These are phyloP conservation scores for Drosophila elegans DNA, from an alignment of 1,140 invertebrate species.

Conservation along the genomic window DNA sequence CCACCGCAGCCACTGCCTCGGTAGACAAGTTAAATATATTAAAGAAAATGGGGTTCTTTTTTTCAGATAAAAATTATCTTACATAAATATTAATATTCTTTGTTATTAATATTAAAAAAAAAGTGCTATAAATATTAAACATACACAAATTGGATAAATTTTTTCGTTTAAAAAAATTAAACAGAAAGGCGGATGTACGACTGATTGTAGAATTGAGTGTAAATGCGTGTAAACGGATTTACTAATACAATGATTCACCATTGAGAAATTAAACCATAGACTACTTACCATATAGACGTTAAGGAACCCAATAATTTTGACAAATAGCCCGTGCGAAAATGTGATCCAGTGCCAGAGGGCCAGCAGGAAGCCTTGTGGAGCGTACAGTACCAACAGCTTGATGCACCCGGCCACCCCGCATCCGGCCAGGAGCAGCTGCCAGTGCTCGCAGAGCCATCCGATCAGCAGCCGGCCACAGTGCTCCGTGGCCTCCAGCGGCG, in stretches of 20 bases:
- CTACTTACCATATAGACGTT: slow-evolving; percentile 85
- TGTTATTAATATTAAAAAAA: too few species aligned
- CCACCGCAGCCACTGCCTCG: too few species aligned
- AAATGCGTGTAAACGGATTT: background rate
- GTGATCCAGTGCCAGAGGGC: slow-evolving; percentile 85
- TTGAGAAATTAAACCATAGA: background rate
- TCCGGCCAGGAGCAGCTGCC: slow-evolving; percentile 86
- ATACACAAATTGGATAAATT: too few species aligned
- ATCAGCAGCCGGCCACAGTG: slow-evolving; percentile 89
- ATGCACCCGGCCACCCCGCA: slow-evolving; percentile 65
- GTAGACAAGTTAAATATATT: too few species aligned
- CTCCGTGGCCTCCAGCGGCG: slow-evolving; percentile 90
- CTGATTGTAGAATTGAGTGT: background rate
- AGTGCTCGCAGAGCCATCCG: slow-evolving; percentile 85
- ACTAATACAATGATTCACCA: background rate
- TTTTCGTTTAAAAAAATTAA: too few species aligned
- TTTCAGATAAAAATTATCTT: too few species aligned
- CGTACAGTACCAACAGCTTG: slow-evolving; percentile 85
- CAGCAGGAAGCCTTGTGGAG: slow-evolving; percentile 86
- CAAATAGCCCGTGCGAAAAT: slow-evolving; percentile 82
- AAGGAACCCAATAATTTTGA: slow-evolving; percentile 85
- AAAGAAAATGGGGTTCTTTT: too few species aligned
- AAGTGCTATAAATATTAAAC: too few species aligned
- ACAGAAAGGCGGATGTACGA: too few species aligned
- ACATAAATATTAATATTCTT: too few species aligned